Evolutionary conservation across 2,113 vertebrate genomes (phyloP).

Genomic region (Canis aureus): DNA sequence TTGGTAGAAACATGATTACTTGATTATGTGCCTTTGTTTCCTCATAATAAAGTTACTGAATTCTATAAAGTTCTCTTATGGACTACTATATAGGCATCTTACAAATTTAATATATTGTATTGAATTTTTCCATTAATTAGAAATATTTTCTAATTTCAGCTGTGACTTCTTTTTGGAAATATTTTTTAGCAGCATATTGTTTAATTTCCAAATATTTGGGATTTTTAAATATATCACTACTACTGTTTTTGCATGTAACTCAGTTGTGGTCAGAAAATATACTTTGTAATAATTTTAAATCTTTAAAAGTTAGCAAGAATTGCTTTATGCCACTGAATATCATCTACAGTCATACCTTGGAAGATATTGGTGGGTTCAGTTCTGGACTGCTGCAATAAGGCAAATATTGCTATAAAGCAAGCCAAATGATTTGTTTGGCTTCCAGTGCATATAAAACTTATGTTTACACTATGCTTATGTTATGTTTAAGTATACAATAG

Average conservation of each 20-base stretch:
- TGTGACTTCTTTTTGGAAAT: background rate
- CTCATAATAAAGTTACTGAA: background rate
- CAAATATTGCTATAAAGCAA: background rate
- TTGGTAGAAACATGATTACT: background rate
- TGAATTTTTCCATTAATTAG: background rate
- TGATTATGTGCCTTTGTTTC: background rate
- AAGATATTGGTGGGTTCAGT: background rate
- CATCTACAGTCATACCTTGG: background rate
- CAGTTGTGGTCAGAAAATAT: background rate
- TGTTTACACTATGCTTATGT: background rate
- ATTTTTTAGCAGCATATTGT: background rate
- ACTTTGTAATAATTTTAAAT: background rate
- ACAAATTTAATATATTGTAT: background rate
- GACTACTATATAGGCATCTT: background rate
- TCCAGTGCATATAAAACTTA: background rate
- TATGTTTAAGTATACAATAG: background rate
- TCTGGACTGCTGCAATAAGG: background rate
- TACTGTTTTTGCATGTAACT: background rate
- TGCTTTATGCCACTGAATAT: background rate
- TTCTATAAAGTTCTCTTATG: background rate
- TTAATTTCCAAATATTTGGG: background rate
- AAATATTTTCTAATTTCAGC: background rate
- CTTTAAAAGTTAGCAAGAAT: background rate
- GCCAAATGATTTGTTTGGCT: background rate
- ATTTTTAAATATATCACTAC: background rate